These are phyloP conservation scores for Saturnia pavonia DNA, from an alignment of 2,888 invertebrate species.

Conservation along the genomic window DNA sequence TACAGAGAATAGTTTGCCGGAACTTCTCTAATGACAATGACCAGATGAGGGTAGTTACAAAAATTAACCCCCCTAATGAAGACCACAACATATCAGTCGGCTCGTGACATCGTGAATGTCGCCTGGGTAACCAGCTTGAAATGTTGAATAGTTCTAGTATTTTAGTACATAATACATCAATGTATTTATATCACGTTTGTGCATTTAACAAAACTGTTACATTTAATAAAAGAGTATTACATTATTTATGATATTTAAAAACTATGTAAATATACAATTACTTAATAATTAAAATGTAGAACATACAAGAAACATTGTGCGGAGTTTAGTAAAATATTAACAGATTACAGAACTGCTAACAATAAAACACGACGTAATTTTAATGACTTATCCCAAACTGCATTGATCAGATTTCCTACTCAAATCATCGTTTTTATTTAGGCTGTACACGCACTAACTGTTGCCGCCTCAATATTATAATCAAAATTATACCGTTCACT, in stretches of 20 bases:
- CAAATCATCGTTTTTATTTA: background rate
- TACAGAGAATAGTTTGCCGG: no score
- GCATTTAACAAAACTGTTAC: slow-evolving; percentile 17
- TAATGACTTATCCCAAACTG: background rate
- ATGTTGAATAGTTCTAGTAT: background rate
- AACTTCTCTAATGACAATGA: background rate
- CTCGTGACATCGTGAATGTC: background rate
- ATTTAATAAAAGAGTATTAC: background rate
- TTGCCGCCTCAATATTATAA: background rate
- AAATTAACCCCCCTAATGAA: background rate
- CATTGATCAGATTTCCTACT: background rate
- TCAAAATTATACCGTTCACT: background rate
- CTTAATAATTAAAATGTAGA: background rate
- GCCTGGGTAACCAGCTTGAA: background rate
- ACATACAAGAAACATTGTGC: slow-evolving; percentile 9
- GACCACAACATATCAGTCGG: background rate
- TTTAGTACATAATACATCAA: background rate
- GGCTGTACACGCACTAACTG: slow-evolving; percentile 3
- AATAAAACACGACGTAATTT: background rate
- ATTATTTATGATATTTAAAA: background rate
- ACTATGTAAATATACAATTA: background rate
- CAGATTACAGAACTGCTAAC: background rate
- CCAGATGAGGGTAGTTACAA: background rate
- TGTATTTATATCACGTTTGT: slow-evolving; percentile 20
- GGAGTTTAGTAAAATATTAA: background rate